Percentiles rank a stretch among this genome's conserved stretches.
These are phyloP conservation scores for Thomomys bottae DNA, from an alignment of 2,113 vertebrate species.

Conservation along the genomic window DNA sequence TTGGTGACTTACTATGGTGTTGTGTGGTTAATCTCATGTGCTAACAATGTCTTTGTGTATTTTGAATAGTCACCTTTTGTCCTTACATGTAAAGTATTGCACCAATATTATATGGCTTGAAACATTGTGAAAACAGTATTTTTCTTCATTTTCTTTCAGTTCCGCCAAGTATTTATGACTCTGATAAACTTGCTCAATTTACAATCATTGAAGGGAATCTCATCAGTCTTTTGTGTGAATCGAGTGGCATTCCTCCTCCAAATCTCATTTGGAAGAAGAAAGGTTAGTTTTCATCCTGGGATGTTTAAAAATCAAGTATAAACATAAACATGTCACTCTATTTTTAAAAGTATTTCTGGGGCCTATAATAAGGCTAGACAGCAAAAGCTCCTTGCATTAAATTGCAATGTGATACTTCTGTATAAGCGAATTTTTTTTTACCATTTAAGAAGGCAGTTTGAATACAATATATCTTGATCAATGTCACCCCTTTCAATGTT, in stretches of 20 bases:
- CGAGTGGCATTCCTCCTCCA: constrained; percentile 95
- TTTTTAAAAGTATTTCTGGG: neutral
- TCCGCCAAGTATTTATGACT: constrained; percentile 91
- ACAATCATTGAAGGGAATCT: constrained; percentile 92
- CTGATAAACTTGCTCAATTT: constrained; percentile 87
- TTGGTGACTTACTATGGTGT: neutral
- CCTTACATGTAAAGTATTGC: neutral
- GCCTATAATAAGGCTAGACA: neutral
- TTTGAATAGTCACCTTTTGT: neutral
- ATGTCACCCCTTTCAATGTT: too few species aligned
- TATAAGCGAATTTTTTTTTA: neutral
- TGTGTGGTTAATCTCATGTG: neutral
- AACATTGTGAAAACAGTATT: neutral
- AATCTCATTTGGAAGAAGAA: constrained; percentile 94
- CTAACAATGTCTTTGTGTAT: neutral
- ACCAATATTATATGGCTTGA: neutral
- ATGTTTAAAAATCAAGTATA: constrained; percentile 43
- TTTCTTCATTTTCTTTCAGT: constrained; percentile 82
- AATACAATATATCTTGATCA: too few species aligned
- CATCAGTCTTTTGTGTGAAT: constrained; percentile 94
- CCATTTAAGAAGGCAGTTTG: too few species aligned
- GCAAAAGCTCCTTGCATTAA: constrained; percentile 5
- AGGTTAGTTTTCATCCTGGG: constrained; percentile 83
- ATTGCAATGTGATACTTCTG: neutral
- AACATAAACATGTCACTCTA: neutral